phyloP scores from a whole-genome alignment of 2,888 invertebrate species.

The Girardia tigrina region DNA sequence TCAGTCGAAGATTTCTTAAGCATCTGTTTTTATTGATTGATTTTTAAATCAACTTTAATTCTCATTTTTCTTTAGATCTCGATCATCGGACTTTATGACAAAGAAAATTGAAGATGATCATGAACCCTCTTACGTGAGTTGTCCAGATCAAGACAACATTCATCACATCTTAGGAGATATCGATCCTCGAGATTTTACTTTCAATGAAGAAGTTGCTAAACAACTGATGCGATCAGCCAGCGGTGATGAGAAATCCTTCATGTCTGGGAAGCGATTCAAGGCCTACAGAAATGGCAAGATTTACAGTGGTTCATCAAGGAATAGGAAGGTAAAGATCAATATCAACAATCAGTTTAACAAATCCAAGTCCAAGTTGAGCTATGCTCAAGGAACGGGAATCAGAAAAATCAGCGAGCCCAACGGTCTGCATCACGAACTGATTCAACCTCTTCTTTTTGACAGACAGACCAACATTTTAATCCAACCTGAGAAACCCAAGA shows the following conservation, averaged over 20 bases:
- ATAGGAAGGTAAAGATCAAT: not conserved
- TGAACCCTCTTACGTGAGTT: slow-evolving; percentile 8
- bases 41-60: no score
- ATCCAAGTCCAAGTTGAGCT: not conserved
- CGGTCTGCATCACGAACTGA: not conserved
- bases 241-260: not conserved
- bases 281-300: not conserved
- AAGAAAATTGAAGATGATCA: slow-evolving; percentile 13
- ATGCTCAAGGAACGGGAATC: not conserved
- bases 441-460: not conserved
- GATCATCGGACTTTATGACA: not conserved
- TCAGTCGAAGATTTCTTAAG: no score
- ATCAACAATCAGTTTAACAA: not conserved
- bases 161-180: slow-evolving; percentile 7
- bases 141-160: slow-evolving; percentile 19
- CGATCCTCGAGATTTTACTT: not conserved
- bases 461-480: not conserved
- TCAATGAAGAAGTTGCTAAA: not conserved
- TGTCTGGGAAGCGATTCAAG: not conserved
- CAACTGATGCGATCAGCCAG: not conserved
- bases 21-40: no score
- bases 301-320: not conserved
- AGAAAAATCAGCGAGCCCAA: not conserved
- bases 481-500: not conserved
- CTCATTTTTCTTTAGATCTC: not conserved